Percentiles rank a stretch among this genome's conserved stretches.
phyloP scores from a whole-genome alignment of 2,797 vertebrate species.

The Gymnoscopelus braueri region DNA sequence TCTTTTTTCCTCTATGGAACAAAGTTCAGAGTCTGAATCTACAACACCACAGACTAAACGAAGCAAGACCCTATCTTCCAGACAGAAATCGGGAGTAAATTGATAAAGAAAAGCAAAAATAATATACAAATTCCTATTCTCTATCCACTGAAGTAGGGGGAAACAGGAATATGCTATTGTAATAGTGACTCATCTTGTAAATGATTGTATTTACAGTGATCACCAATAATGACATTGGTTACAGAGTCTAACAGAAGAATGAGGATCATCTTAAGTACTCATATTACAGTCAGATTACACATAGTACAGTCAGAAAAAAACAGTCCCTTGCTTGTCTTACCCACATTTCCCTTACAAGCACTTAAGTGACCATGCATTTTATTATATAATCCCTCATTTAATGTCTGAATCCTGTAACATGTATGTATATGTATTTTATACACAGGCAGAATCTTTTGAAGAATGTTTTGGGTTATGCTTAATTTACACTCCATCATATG shows the following conservation, averaged over 20 bases:
- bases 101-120: background rate
- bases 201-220: constrained; percentile 67
- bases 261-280: constrained; percentile 46
- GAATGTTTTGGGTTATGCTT: constrained; percentile 30
- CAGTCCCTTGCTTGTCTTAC: constrained; percentile 6
- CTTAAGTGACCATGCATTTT: constrained; percentile 7
- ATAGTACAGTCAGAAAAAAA: constrained; percentile 40
- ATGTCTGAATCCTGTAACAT: too few species aligned
- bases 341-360: constrained; percentile 5
- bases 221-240: constrained; percentile 28
- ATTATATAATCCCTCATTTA: background rate
- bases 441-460: constrained; percentile 32
- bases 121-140: background rate
- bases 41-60: constrained; percentile 50
- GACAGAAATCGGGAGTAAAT: constrained; percentile 24
- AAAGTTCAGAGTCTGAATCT: constrained; percentile 43
- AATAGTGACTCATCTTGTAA: constrained; percentile 37
- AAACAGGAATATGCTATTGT: constrained; percentile 25
- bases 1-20: constrained; percentile 14
- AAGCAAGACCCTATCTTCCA: constrained; percentile 43
- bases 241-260: constrained; percentile 44
- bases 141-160: constrained; percentile 18
- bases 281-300: constrained; percentile 47
- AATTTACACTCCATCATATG: too few species aligned
- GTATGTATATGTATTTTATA: constrained; percentile 6